Conservation (phyloP, 2,888 invertebrate species). For the Eupeodes luniger region DNA sequence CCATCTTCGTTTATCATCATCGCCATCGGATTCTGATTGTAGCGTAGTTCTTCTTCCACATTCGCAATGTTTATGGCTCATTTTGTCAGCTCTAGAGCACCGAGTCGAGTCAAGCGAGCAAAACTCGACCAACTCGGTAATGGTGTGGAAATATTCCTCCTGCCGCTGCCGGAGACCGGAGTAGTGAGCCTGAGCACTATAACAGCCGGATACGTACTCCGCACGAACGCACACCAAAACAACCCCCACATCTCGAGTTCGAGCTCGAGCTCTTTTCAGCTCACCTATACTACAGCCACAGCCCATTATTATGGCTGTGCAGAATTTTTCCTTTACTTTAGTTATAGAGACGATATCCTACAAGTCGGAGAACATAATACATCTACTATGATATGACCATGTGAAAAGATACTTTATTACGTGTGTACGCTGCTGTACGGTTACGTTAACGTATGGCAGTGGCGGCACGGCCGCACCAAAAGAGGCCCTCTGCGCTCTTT, state of each 20-base stretch:
- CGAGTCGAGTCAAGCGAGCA: no score
- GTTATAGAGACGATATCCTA: constrained; percentile 28
- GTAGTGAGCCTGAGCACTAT: no score
- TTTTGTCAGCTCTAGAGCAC: constrained; percentile 37
- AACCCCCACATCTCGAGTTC: background rate
- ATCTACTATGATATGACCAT: constrained; percentile 67
- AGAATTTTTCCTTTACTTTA: constrained; percentile 66
- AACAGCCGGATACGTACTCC: constrained; percentile 3
- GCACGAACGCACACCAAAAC: constrained; percentile 56
- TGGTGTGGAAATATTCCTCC: background rate
- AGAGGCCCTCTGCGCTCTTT: constrained; percentile 68
- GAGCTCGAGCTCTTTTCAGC: background rate
- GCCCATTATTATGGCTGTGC: constrained; percentile 1
- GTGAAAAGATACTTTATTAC: constrained; percentile 76
- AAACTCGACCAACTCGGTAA: background rate
- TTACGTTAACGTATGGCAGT: constrained; percentile 13
- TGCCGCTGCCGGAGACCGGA: constrained; percentile 6
- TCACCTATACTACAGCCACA: constrained; percentile 66
- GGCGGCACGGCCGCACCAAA: constrained; percentile 28
- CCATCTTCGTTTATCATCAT: constrained; percentile 65
- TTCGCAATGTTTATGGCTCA: constrained; percentile 75
- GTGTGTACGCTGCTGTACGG: constrained; percentile 47
- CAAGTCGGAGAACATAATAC: constrained; percentile 50
- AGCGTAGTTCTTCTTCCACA: constrained; percentile 68
- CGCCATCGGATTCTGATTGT: constrained; percentile 46